Conservation (phyloP, 2,797 vertebrate genomes). For the Oceanodroma leucorhoa region DNA sequence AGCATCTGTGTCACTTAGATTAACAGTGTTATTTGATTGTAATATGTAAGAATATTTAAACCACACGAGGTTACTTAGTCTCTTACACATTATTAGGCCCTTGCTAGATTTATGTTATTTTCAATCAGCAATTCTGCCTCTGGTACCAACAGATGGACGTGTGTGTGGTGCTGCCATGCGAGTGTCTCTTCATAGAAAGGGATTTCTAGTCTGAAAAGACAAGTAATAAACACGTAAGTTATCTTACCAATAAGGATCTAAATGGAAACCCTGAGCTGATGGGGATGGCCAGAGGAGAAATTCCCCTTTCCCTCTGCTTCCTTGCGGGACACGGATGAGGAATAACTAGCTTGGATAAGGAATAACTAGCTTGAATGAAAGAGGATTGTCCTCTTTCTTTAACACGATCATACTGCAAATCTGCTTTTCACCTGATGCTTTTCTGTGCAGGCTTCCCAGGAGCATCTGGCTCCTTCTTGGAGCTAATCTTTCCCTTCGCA, state of each 20-base stretch:
- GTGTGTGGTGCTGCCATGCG: neutral
- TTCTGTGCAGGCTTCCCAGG: neutral
- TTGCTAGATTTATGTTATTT: neutral
- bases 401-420: neutral
- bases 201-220: neutral
- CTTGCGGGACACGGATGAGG: neutral
- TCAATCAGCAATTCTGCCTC: neutral
- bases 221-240: neutral
- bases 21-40: neutral
- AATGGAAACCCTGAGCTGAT: neutral
- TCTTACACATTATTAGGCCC: neutral
- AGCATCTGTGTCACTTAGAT: neutral
- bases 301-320: neutral
- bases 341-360: neutral
- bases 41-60: neutral
- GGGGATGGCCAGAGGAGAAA: neutral
- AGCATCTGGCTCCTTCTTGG: neutral
- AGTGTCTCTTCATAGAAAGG: neutral
- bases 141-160: neutral
- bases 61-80: neutral
- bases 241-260: neutral
- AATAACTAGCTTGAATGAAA: neutral
- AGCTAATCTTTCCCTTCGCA: neutral
- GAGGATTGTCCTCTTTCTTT: neutral
- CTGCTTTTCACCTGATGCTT: conserved; percentile 10